A percentile compares a stretch with the other conserved stretches of the same genome.
Conservation (phyloP, 2,888 invertebrate species). For the Copidosoma aretas region DNA sequence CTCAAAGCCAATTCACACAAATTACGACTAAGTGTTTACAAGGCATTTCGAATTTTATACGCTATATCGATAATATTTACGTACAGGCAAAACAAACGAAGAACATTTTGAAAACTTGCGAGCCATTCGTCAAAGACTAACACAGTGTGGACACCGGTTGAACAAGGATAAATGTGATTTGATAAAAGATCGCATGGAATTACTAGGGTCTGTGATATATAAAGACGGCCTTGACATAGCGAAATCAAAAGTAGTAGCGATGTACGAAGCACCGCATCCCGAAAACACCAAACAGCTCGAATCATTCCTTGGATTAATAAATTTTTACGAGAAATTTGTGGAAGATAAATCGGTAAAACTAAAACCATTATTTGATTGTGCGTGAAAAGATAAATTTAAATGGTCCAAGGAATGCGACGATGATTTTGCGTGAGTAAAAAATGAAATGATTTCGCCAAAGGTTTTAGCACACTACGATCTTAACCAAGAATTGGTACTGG, state of each 20-base stretch:
- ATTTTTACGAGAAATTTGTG: conserved; percentile 28
- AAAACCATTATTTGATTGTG: conserved; percentile 32
- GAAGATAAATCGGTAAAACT: conserved; percentile 3
- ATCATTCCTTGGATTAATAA: too few species aligned
- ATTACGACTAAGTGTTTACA: too few species aligned
- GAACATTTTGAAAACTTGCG: conserved; percentile 41
- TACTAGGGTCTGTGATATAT: conserved; percentile 45
- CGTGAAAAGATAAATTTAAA: conserved; percentile 24
- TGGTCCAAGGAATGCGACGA: too few species aligned
- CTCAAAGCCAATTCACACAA: too few species aligned
- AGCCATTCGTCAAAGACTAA: conserved; percentile 40
- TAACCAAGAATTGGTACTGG: conserved; percentile 31
- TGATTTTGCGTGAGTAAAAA: conserved; percentile 40
- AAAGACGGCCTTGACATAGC: conserved; percentile 42
- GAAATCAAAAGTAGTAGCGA: too few species aligned
- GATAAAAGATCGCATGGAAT: conserved; percentile 41
- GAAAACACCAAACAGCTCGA: conserved; percentile 25
- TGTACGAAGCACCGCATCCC: too few species aligned
- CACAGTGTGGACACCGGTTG: conserved; percentile 41
- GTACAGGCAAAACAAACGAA: conserved; percentile 36
- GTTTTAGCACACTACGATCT: conserved; percentile 38
- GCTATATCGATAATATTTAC: conserved; percentile 46
- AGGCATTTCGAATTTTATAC: too few species aligned
- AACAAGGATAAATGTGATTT: conserved; percentile 46
- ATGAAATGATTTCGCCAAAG: conserved; percentile 33